Base-by-base conservation (phyloP, 2,888 invertebrate genomes). In the Octodonta nipae region DNA sequence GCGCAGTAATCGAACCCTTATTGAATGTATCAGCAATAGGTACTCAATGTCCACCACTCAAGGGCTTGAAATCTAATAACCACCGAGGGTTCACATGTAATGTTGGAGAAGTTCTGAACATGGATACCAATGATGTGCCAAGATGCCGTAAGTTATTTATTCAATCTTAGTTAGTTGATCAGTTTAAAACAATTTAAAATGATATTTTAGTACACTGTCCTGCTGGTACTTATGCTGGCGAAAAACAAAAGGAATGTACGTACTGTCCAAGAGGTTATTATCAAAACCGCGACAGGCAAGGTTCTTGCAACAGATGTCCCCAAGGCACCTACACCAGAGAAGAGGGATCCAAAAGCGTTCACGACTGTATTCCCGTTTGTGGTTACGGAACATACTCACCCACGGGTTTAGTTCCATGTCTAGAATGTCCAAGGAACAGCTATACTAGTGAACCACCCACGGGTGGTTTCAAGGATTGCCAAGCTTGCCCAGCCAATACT, bases 351-450 rank as follows among this genome's bases (percentile, higher is more conserved):
- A 91, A 91, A 60, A 78, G 79, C 34, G 66, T 86, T 24, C 71
- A 75, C 35, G 88, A 88, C 49, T 92, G 91, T 54, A 71, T 91
- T 31, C 91, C 93, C 2, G 91, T 92, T 7, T 95, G 93, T 54
- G 93, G 93, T 12, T 91, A 82, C 54, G 95, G 95, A 36, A 93
- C 92, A 13, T 93, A 89, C 60, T 92, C 91, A 2, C 88, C 88
- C 26, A 91, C 89, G 10, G 92, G 92, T 27, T 68, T 93, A 46
- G 88, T 88, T 3, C 87, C 92, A 12, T 95, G 95, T 55, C 66
- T 89, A 37, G 89, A 92, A 58, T 95, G 95, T 62, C 87, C 92
- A 2, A 73, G 87, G 44, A 89, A 91, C 54, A 89, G 88, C 40
- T 93, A 78, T 60, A 85, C 85, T 1, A 75, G 77, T 1, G 81